Evolutionary conservation across 2,888 invertebrate species (phyloP), one percentile per base, ranked within the genome.

Genomic region (Plusia festucae): DNA sequence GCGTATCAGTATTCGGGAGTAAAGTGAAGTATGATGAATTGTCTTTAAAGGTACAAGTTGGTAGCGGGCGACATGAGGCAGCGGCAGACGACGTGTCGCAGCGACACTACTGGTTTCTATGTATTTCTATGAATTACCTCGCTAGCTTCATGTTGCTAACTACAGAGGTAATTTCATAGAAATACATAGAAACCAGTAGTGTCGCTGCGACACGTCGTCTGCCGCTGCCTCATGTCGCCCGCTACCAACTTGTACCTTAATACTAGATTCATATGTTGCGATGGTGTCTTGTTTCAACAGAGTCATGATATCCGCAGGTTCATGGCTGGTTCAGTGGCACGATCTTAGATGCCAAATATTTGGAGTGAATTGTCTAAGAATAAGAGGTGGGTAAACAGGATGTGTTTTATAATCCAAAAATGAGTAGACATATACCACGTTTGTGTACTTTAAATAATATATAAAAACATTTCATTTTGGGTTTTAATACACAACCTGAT

Each of bases 231-330:
- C n/a, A n/a, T n/a, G n/a, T n/a, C n/a, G n/a, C n/a, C n/a, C n/a
- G n/a, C n/a, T n/a, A n/a, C n/a, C n/a, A n/a, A n/a, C n/a, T n/a
- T n/a, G n/a, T n/a, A n/a, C n/a, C n/a, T n/a, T n/a, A n/a, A n/a
- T 20, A 53, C 3, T 30, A 9, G 53, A 64, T n/a, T 20, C 6
- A 32, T 24, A 2, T 52, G 34, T 7, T 32, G 51, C n/a, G 24
- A 11, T n/a, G 34, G 27, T 51, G 40, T 40, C n/a, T n/a, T 30
- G 5, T 16, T 51, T 62, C 30, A 52, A 52, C 44, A 20, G 27
- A 30, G 54, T 70, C 53, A 59, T 69, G 22, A 74, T 63, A 52
- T 73, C 70, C 64, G 49, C 75, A 73, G 72, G 72, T 73, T 52
- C 64, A 58, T 74, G 75, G 70, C 40, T 40, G 40, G 15, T 58